A percentile compares a stretch with the other conserved stretches of the same genome.
Conservation (phyloP, 2,888 invertebrate genomes). For the Crossocerus cetratus region DNA sequence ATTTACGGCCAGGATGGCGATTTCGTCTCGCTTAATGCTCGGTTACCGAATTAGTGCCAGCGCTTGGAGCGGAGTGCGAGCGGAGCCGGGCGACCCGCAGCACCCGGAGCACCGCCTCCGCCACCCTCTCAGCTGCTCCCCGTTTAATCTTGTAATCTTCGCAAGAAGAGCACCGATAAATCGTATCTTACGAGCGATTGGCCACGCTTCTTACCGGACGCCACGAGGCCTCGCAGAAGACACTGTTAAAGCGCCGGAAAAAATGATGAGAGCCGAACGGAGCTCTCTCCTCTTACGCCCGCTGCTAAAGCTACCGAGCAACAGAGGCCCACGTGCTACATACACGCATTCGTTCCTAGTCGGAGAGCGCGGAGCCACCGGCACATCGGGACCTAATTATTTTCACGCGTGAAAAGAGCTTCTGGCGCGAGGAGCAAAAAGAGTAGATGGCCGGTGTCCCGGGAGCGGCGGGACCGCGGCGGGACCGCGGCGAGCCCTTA, state of each 20-base stretch:
- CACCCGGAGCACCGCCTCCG: not conserved
- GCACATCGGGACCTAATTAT: slow-evolving; percentile 26
- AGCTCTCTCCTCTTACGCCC: too few relatives aligned
- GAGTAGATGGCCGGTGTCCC: slow-evolving; percentile 16
- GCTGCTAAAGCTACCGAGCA: not conserved
- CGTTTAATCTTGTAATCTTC: not conserved
- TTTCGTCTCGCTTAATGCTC: slow-evolving; percentile 62
- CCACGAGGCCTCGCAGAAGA: too few relatives aligned
- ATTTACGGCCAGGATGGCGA: slow-evolving; percentile 58
- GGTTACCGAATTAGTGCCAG: slow-evolving; percentile 62
- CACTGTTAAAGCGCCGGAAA: too few relatives aligned
- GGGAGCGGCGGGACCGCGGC: not conserved
- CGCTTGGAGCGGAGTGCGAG: not conserved
- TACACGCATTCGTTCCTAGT: not conserved
- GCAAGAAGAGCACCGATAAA: not conserved
- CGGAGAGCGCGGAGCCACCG: slow-evolving; percentile 4
- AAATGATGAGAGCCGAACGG: too few relatives aligned
- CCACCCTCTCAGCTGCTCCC: not conserved
- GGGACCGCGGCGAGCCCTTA: not conserved
- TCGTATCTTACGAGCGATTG: not conserved
- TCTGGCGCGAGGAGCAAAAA: slow-evolving; percentile 24
- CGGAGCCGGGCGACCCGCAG: too few relatives aligned
- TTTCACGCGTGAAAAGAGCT: slow-evolving; percentile 36
- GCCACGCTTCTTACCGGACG: too few relatives aligned
- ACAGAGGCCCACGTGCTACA: not conserved